Percentiles rank a stretch among this genome's conserved stretches.
Conservation (phyloP, 2,113 vertebrate species). For the Antennarius striatus region DNA sequence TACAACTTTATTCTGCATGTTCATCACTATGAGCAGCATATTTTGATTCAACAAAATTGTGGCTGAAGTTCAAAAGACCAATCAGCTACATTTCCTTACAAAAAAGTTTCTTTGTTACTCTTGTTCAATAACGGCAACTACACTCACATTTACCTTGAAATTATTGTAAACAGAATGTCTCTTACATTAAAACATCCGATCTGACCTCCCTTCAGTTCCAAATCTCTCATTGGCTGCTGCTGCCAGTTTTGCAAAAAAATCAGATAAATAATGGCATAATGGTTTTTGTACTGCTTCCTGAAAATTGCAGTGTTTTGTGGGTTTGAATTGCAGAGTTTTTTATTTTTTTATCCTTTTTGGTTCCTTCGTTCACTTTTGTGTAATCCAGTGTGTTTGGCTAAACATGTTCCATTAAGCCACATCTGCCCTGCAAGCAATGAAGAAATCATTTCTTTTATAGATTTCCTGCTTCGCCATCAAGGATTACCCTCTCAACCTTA, state of each 20-base stretch:
- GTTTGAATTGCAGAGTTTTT: constrained; percentile 34
- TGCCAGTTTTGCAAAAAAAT: constrained; percentile 17
- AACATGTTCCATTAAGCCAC: constrained; percentile 53
- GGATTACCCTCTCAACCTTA: constrained; percentile 75
- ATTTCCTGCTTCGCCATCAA: constrained; percentile 80
- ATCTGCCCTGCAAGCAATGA: constrained; percentile 30
- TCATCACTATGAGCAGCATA: too few species aligned
- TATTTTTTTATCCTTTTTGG: constrained; percentile 27
- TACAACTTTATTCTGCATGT: too few species aligned
- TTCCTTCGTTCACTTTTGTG: constrained; percentile 10
- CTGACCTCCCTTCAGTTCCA: constrained; percentile 5
- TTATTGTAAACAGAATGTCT: constrained; percentile 21
- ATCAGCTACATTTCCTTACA: background rate
- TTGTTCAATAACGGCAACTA: constrained; percentile 9
- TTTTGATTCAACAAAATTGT: background rate
- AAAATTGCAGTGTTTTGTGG: constrained; percentile 29
- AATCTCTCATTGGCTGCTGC: constrained; percentile 19
- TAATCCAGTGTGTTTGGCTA: constrained; percentile 18
- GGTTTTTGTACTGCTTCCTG: constrained; percentile 30
- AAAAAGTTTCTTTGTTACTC: too few species aligned
- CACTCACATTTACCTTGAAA: constrained; percentile 17
- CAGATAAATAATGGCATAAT: constrained; percentile 24
- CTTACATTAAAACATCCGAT: background rate
- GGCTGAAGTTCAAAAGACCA: background rate
- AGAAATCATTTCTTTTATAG: constrained; percentile 78